Evolutionary conservation across 2,113 vertebrate species (phyloP).

Genomic region (Salvelinus namaycush): DNA sequence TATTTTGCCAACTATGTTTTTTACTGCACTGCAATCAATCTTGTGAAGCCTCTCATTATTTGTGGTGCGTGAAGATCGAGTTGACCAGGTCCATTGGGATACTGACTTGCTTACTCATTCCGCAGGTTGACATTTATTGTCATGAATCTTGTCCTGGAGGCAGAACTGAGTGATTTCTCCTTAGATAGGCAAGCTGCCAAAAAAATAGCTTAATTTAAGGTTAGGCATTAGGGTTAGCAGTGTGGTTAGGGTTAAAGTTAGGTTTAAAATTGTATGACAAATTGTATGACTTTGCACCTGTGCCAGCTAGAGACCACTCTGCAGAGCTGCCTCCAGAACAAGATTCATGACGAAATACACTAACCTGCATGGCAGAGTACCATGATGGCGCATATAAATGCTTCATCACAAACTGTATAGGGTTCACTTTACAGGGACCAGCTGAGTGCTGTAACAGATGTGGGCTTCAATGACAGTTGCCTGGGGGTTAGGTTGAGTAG

Average conservation of each 20-base stretch:
- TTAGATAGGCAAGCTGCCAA: too few species aligned
- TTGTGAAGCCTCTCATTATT: slow-evolving; percentile 62
- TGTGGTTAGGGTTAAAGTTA: too few species aligned
- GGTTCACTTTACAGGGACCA: slow-evolving; percentile 41
- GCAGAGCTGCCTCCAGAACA: too few species aligned
- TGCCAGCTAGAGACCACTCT: too few species aligned
- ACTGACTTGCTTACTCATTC: neutral
- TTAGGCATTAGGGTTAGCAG: too few species aligned
- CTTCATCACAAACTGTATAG: slow-evolving; percentile 66
- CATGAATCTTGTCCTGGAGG: too few species aligned
- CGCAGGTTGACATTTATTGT: too few species aligned
- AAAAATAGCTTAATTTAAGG: too few species aligned
- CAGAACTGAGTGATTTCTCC: too few species aligned
- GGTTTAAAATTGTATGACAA: too few species aligned
- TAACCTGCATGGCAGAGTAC: slow-evolving; percentile 8
- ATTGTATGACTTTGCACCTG: too few species aligned
- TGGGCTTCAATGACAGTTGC: slow-evolving; percentile 55
- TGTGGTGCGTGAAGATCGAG: slow-evolving; percentile 61
- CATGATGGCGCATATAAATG: slow-evolving; percentile 58
- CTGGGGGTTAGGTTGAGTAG: slow-evolving; percentile 50
- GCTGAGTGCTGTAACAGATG: slow-evolving; percentile 71
- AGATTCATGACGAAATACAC: too few species aligned
- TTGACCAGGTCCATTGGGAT: slow-evolving; percentile 38
- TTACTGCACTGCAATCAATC: slow-evolving; percentile 53
- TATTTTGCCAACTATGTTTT: slow-evolving; percentile 57